phyloP scores from a whole-genome alignment of 2,888 invertebrate species.

The Eulithis prunata region DNA sequence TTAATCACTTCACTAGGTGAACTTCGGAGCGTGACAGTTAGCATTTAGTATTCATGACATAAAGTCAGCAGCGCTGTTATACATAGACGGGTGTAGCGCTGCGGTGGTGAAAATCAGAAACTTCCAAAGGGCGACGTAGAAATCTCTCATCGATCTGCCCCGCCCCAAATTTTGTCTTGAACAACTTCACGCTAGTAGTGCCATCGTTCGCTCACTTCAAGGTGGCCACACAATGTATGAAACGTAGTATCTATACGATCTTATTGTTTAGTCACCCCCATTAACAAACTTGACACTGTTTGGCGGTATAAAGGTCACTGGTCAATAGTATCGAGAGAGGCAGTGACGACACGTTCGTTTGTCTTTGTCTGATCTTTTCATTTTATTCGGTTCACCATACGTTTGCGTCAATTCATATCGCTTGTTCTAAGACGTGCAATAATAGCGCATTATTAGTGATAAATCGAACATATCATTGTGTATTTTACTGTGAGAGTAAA shows the following conservation, averaged over 20 bases:
- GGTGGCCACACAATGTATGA: slow-evolving; percentile 68
- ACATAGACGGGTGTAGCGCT: slow-evolving; percentile 42
- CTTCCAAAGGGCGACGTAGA: slow-evolving; percentile 55
- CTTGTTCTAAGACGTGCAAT: slow-evolving; percentile 46
- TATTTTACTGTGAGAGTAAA: slow-evolving; percentile 55
- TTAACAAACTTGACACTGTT: slow-evolving; percentile 69
- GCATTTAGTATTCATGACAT: no score
- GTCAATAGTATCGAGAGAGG: slow-evolving; percentile 51
- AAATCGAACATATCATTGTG: slow-evolving; percentile 50
- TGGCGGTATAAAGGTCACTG: slow-evolving; percentile 65
- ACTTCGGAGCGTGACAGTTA: no score
- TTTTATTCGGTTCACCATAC: slow-evolving; percentile 43
- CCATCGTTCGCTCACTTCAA: slow-evolving; percentile 72
- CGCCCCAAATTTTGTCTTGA: slow-evolving; percentile 57
- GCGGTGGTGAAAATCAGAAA: slow-evolving; percentile 49
- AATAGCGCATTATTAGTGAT: slow-evolving; percentile 50
- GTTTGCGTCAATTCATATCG: slow-evolving; percentile 51
- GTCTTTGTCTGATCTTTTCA: slow-evolving; percentile 31
- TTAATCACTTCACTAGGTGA: no score
- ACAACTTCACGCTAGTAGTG: slow-evolving; percentile 69
- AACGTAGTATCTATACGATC: slow-evolving; percentile 76
- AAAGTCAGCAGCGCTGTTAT: background rate
- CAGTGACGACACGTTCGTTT: slow-evolving; percentile 35
- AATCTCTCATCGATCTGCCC: slow-evolving; percentile 72
- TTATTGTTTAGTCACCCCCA: slow-evolving; percentile 74